Evolutionary conservation across 2,888 invertebrate species (phyloP).

Genomic region (Drosophila fungiperda): DNA sequence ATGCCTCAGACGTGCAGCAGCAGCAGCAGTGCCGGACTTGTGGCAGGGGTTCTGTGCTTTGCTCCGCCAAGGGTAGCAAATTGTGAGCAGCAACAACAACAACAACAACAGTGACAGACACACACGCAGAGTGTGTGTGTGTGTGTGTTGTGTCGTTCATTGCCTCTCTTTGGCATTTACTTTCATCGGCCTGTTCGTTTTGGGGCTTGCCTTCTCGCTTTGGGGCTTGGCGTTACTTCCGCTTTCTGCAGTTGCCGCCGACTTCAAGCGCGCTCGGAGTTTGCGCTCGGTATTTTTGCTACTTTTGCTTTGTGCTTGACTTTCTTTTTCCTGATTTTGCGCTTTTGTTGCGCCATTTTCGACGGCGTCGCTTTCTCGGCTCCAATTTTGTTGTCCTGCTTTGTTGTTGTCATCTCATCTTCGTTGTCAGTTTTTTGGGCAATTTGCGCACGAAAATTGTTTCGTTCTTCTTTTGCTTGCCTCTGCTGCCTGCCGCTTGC

Average conservation of each 20-base stretch:
- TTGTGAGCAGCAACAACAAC: constrained; percentile 55
- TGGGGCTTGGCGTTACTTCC: constrained; percentile 56
- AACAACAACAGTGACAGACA: constrained; percentile 42
- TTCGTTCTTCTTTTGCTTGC: constrained; percentile 19
- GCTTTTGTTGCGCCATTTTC: constrained; percentile 72
- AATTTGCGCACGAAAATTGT: constrained; percentile 60
- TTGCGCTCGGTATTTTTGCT: constrained; percentile 78
- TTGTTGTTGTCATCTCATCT: constrained; percentile 21
- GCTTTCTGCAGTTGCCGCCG: constrained; percentile 36
- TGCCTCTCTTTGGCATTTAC: constrained; percentile 59
- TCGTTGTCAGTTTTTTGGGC: constrained; percentile 55
- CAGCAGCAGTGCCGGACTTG: constrained; percentile 4
- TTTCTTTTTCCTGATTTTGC: constrained; percentile 74
- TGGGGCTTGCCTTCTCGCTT: constrained; percentile 40
- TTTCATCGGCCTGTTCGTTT: constrained; percentile 60
- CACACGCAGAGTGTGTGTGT: constrained; percentile 11
- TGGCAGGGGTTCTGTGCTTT: constrained; percentile 19
- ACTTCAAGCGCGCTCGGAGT: constrained; percentile 53
- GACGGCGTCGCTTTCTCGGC: constrained; percentile 39
- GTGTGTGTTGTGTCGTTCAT: constrained; percentile 18
- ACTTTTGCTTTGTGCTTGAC: constrained; percentile 73
- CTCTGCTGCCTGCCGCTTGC: neutral
- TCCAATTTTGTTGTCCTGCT: constrained; percentile 9
- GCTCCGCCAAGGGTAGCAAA: constrained; percentile 78
- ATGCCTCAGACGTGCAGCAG: constrained; percentile 77